Percentiles rank a stretch among this genome's conserved stretches.
Evolutionary conservation across 2,113 vertebrate species (phyloP).

Genomic region (Meriones unguiculatus): DNA sequence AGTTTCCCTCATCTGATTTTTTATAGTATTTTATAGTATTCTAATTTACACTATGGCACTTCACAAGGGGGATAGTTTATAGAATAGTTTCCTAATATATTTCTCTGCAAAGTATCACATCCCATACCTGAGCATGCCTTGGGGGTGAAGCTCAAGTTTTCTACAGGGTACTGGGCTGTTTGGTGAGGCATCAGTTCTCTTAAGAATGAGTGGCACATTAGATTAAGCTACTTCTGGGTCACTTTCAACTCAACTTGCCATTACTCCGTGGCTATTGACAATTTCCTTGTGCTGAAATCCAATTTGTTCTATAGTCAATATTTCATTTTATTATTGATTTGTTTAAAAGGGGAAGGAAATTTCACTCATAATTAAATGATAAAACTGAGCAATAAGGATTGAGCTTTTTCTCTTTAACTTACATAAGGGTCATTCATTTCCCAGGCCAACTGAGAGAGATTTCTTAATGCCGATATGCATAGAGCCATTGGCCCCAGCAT

Average conservation of each 20-base stretch:
- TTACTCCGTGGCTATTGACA: constrained; percentile 40
- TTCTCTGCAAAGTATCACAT: neutral
- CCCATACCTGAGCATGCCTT: neutral
- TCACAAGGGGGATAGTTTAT: neutral
- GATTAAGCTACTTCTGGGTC: constrained; percentile 31
- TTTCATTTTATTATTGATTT: constrained; percentile 65
- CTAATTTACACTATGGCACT: neutral
- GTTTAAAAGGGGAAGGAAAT: constrained; percentile 36
- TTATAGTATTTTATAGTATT: neutral
- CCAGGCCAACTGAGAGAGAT: neutral
- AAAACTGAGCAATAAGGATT: constrained; percentile 11
- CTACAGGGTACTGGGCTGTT: neutral
- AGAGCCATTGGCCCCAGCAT: neutral
- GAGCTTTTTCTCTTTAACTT: neutral
- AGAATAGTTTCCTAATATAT: neutral
- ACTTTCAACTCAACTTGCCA: constrained; percentile 17
- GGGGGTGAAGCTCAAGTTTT: constrained; percentile 41
- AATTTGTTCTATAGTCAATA: constrained; percentile 62
- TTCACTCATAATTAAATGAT: constrained; percentile 60
- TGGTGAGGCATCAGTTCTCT: neutral
- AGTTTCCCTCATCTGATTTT: neutral
- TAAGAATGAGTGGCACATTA: neutral
- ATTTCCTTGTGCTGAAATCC: constrained; percentile 53
- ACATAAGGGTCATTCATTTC: neutral
- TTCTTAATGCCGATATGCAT: neutral